Evolutionary conservation across 1,140 invertebrate species (phyloP).

Genomic region (Zaprionus taronus): DNA sequence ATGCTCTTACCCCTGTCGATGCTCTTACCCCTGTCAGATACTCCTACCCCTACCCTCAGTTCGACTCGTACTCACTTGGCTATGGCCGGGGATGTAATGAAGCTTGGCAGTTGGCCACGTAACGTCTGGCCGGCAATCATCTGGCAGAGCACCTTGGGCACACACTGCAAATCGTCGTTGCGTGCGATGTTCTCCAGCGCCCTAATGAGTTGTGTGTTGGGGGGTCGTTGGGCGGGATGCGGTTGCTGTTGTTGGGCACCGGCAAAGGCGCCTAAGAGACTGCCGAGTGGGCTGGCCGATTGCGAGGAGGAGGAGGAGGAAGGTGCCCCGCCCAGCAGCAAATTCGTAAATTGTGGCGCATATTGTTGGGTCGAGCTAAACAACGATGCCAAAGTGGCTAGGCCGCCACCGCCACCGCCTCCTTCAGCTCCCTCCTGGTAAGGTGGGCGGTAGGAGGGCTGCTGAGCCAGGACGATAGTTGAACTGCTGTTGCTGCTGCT

Average conservation of each 20-base stretch:
- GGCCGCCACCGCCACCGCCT: constrained; percentile 42
- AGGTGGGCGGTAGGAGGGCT: constrained; percentile 42
- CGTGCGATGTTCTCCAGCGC: constrained; percentile 89
- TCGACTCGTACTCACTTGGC: constrained; percentile 86
- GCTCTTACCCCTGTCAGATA: neutral
- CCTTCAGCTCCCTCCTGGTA: constrained; percentile 29
- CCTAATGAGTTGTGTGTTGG: constrained; percentile 84
- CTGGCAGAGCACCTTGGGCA: constrained; percentile 91
- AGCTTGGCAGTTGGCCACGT: constrained; percentile 85
- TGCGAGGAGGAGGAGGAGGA: constrained; percentile 33
- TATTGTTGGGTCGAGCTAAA: constrained; percentile 73
- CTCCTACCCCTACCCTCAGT: neutral
- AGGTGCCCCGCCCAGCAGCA: constrained; percentile 70
- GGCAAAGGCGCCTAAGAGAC: constrained; percentile 68
- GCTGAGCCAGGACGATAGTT: constrained; percentile 65
- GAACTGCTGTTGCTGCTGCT: constrained; percentile 61
- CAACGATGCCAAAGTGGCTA: constrained; percentile 74
- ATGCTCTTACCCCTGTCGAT: neutral
- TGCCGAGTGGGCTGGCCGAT: constrained; percentile 63
- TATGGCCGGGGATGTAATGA: constrained; percentile 87
- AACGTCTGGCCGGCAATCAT: constrained; percentile 87
- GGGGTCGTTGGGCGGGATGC: constrained; percentile 46
- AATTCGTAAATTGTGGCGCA: constrained; percentile 82
- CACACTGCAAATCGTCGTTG: constrained; percentile 91
- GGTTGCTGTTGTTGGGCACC: constrained; percentile 38